These are phyloP conservation scores for Ianthella basta DNA, from an alignment of 37 sponge, comb jelly and placozoan species.

Conservation along the genomic window DNA sequence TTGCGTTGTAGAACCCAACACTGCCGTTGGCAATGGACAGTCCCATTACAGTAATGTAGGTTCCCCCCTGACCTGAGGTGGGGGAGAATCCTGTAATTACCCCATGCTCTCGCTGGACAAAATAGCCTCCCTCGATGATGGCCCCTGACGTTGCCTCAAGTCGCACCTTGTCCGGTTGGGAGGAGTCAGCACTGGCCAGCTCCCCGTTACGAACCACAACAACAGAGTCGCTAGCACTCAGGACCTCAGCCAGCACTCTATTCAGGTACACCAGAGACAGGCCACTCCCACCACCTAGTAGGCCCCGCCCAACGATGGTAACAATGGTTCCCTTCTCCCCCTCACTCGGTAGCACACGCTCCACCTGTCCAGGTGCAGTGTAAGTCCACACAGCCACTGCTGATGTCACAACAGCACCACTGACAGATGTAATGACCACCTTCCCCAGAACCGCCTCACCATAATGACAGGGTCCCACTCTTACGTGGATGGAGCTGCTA, in stretches of 20 bases:
- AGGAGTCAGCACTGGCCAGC: neutral
- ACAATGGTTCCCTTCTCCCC: constrained; percentile 70
- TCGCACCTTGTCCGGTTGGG: constrained; percentile 39
- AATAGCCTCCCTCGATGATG: constrained; percentile 49
- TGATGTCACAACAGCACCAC: constrained; percentile 39
- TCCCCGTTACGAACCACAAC: constrained; percentile 48
- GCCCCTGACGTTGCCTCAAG: constrained; percentile 79
- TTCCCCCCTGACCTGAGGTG: constrained; percentile 52
- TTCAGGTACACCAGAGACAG: constrained; percentile 35
- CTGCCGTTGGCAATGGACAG: constrained; percentile 58
- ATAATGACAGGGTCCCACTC: constrained; percentile 17
- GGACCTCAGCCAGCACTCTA: constrained; percentile 22
- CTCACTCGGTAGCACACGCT: constrained; percentile 30
- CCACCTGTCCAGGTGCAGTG: constrained; percentile 40
- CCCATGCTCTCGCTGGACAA: constrained; percentile 48
- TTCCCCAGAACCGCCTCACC: neutral
- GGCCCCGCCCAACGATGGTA: constrained; percentile 42
- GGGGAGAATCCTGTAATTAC: constrained; percentile 66
- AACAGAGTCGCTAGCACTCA: constrained; percentile 17
- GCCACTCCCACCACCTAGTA: constrained; percentile 61
- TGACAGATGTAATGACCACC: constrained; percentile 34
- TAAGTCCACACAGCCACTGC: constrained; percentile 62
- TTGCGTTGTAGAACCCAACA: constrained; percentile 11
- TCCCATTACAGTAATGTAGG: constrained; percentile 58
- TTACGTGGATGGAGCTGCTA: neutral